These are phyloP conservation scores for Mormyrus iriodes DNA, from an alignment of 2,113 vertebrate genomes.

Conservation along the genomic window DNA sequence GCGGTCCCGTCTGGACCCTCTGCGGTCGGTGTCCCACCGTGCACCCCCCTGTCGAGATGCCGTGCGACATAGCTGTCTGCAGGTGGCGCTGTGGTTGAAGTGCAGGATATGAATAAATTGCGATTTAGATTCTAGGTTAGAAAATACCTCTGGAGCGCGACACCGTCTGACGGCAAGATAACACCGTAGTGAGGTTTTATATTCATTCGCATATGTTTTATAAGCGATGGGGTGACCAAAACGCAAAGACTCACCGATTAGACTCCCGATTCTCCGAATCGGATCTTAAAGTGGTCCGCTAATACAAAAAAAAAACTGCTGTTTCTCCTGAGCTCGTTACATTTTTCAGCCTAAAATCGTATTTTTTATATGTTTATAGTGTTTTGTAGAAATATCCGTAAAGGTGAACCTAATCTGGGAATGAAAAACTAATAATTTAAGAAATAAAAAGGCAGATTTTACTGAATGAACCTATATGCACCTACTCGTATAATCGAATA, in stretches of 20 bases:
- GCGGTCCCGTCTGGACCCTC: not conserved
- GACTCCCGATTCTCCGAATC: not conserved
- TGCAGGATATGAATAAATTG: not conserved
- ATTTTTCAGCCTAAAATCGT: not conserved
- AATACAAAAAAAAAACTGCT: not conserved
- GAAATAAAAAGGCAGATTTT: not conserved
- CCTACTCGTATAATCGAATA: too few species aligned
- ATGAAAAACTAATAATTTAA: not conserved
- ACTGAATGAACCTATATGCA: not conserved
- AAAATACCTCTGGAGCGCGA: not conserved
- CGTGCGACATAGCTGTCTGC: not conserved
- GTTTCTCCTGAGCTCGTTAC: not conserved
- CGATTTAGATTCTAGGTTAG: not conserved
- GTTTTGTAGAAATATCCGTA: not conserved
- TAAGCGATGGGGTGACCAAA: not conserved
- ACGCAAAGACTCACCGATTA: not conserved
- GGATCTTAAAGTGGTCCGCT: not conserved
- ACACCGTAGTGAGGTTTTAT: not conserved
- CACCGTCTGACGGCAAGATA: not conserved
- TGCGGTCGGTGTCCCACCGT: not conserved
- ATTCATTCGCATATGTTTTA: not conserved
- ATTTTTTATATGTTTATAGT: not conserved
- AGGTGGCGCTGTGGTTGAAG: not conserved
- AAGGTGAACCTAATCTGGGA: not conserved
- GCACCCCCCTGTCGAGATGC: not conserved